These are phyloP conservation scores for Uria lomvia DNA, from an alignment of 2,113 vertebrate genomes.

Conservation along the genomic window DNA sequence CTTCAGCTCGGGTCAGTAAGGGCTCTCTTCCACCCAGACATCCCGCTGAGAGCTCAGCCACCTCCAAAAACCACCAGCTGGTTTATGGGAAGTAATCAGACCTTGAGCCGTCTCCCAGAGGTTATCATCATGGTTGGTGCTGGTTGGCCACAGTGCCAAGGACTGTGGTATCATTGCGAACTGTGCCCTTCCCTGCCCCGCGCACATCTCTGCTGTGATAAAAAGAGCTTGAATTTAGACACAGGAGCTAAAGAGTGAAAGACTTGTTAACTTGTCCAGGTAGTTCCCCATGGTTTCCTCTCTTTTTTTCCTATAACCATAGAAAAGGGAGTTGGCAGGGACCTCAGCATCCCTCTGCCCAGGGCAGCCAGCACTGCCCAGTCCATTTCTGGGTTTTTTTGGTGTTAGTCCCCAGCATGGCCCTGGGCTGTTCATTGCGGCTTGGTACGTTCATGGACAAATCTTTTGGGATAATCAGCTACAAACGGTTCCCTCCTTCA, in stretches of 20 bases:
- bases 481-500: neutral
- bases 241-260: neutral
- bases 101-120: neutral
- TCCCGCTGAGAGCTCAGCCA: neutral
- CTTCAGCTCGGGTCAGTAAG: neutral
- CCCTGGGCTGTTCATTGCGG: neutral
- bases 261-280: neutral
- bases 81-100: neutral
- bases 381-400: neutral
- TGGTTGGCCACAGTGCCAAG: neutral
- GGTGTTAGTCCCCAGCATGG: neutral
- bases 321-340: neutral
- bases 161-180: neutral
- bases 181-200: neutral
- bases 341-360: neutral
- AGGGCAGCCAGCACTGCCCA: neutral
- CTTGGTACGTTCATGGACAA: neutral
- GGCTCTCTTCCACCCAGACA: neutral
- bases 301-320: neutral
- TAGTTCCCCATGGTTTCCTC: neutral
- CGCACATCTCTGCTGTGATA: rapidly evolving
- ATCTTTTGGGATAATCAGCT: neutral
- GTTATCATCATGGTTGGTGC: neutral
- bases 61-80: rapidly evolving
- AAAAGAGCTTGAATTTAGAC: neutral